A percentile compares a stretch with the other conserved stretches of the same genome.
Evolutionary conservation across 37 sponge, comb jelly and placozoan species (phyloP).

Genomic region (Bolinopsis microptera): DNA sequence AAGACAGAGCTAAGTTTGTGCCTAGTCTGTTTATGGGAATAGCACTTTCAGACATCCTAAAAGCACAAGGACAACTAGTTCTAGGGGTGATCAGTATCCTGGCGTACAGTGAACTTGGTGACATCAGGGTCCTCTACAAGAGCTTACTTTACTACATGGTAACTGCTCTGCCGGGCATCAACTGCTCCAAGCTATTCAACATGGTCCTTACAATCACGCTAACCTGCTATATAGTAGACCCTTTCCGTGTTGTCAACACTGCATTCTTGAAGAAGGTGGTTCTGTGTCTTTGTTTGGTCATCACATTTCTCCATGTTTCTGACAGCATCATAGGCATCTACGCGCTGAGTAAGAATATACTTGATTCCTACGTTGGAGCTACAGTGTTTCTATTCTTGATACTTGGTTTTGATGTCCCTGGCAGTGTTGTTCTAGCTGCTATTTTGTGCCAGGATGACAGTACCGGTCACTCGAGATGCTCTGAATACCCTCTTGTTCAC

Average conservation of each 20-base stretch:
- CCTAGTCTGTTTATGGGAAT: background rate
- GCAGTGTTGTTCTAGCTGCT: background rate
- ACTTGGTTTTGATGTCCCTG: background rate
- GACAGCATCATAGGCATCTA: background rate
- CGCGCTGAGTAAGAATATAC: background rate
- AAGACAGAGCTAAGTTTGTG: background rate
- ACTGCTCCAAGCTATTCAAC: constrained; percentile 9
- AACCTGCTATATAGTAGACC: background rate
- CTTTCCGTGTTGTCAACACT: background rate
- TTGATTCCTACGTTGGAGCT: background rate
- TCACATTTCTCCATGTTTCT: background rate
- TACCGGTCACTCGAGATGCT: background rate
- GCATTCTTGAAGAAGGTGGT: background rate
- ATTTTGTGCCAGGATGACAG: background rate
- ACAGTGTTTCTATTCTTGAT: background rate
- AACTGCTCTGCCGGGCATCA: background rate
- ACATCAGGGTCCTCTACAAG: background rate
- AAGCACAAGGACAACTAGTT: background rate
- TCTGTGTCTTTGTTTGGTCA: background rate
- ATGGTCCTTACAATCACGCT: background rate
- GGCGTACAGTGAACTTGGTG: background rate
- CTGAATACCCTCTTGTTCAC: background rate
- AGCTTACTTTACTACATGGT: background rate
- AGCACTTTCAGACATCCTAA: background rate
- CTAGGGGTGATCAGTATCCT: background rate